Evolutionary conservation across 2,888 invertebrate genomes (phyloP), one percentile per base, ranked within the genome.

Genomic region (Amiota communis): DNA sequence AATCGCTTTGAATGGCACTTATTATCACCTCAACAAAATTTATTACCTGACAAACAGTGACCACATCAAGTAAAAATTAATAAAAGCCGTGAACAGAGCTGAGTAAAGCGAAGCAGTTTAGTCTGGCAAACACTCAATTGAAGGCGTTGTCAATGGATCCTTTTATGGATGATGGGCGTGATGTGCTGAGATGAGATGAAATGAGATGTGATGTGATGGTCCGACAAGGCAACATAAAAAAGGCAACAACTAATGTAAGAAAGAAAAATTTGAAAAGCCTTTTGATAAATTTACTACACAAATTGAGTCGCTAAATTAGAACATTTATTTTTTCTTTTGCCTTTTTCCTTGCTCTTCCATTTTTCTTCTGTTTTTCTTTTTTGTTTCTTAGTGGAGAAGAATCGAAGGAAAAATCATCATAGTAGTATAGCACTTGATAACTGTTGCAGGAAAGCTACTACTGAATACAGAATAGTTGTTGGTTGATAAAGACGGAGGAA

Each of bases 221-320:
- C 53, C 64, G 59, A 78, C 61, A 69, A 36, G 17, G 36, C 63
- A 64, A 46, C 56, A 13, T n/a, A 59, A 59, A 59, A 59, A 59
- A 59, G 20, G 8, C 53, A 65, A 23, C 48, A 56, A 64, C 56
- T 61, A 67, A 64, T 12, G 36, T 36, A 64, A 23, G 20, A 64
- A 64, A 23, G 36, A 78, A 76, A 77, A 74, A 75, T 80, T 82
- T 78, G 78, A 79, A 84, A 85, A 80, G 80, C 79, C 85, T 84
- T 81, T 83, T 83, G 83, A 83, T 83, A 84, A 83, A 83, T 83
- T 86, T 83, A 86, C 83, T 86, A 83, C 83, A 83, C 83, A 83
- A 83, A 83, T 83, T 83, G 83, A 83, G 83, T 83, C 83, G 85
- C 83, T 83, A 83, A 86, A 83, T 83, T 83, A 86, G 85, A 83